phyloP scores from a whole-genome alignment of 2,113 vertebrate genomes.

The Chamaea fasciata region DNA sequence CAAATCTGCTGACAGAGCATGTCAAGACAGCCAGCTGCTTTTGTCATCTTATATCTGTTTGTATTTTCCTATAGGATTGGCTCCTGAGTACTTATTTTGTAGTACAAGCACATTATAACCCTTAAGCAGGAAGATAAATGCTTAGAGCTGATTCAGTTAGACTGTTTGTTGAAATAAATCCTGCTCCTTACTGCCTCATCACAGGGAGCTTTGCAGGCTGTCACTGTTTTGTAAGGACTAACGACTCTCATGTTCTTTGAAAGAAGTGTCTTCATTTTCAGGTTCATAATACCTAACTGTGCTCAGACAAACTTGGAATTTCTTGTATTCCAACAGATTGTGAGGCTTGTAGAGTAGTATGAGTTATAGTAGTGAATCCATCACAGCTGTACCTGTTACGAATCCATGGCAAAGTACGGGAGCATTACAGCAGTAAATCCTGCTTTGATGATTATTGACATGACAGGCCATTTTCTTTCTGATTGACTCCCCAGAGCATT shows the following conservation, averaged over 20 bases:
- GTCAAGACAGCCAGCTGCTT: neutral
- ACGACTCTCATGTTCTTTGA: neutral
- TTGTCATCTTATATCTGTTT: neutral
- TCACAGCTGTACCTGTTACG: neutral
- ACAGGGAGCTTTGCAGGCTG: neutral
- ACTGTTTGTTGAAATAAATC: neutral
- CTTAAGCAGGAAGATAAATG: neutral
- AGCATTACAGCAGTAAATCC: neutral
- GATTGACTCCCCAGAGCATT: neutral
- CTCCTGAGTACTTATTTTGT: neutral
- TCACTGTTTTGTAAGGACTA: neutral
- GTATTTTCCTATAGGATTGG: neutral
- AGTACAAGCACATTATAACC: neutral
- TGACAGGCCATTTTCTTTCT: neutral
- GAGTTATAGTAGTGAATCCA: neutral
- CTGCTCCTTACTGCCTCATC: neutral
- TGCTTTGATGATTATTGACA: neutral
- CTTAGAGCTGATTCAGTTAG: neutral
- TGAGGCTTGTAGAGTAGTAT: neutral
- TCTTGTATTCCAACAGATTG: neutral
- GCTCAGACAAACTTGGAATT: neutral
- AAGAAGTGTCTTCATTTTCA: neutral
- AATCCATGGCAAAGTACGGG: neutral
- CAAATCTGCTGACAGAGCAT: neutral
- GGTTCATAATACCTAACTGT: neutral